phyloP scores from a whole-genome alignment of 2,797 vertebrate genomes.

The Gambusia yucatana region DNA sequence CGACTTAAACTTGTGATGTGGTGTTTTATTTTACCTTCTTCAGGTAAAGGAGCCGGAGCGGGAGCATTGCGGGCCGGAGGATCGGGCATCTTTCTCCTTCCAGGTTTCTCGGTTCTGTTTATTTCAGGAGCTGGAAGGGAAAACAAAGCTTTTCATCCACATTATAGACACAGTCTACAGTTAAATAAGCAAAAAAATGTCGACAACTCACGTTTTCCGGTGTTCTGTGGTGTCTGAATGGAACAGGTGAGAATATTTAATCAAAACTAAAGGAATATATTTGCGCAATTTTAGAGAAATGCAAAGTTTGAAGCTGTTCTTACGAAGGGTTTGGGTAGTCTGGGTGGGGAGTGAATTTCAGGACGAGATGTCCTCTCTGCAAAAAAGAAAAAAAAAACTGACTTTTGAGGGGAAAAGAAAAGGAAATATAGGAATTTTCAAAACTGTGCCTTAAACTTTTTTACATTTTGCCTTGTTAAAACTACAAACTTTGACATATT shows the following conservation, averaged over 20 bases:
- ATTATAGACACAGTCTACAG: not conserved
- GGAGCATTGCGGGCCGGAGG: constrained; percentile 28
- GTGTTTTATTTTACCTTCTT: constrained; percentile 72
- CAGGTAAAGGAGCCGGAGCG: constrained; percentile 40
- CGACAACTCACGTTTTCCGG: constrained; percentile 71
- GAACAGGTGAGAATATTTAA: constrained; percentile 6
- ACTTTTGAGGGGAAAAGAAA: not conserved
- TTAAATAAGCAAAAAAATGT: not conserved
- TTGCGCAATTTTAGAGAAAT: constrained; percentile 7
- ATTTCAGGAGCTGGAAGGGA: constrained; percentile 75
- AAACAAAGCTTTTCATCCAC: not conserved
- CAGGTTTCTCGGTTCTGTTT: constrained; percentile 77
- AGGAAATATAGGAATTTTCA: not conserved
- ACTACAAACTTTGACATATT: not conserved
- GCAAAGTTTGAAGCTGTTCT: constrained; percentile 6
- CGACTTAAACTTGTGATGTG: constrained; percentile 12
- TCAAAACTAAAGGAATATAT: not conserved
- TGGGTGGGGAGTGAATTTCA: constrained; percentile 61
- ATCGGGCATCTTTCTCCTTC: constrained; percentile 62
- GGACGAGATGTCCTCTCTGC: constrained; percentile 61
- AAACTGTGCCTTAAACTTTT: not conserved
- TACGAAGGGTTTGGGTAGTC: constrained; percentile 53
- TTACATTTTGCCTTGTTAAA: not conserved
- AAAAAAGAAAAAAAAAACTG: not conserved
- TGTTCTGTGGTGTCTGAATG: constrained; percentile 55